Conservation (phyloP, 2,797 vertebrate genomes). For the Malurus leucopterus region DNA sequence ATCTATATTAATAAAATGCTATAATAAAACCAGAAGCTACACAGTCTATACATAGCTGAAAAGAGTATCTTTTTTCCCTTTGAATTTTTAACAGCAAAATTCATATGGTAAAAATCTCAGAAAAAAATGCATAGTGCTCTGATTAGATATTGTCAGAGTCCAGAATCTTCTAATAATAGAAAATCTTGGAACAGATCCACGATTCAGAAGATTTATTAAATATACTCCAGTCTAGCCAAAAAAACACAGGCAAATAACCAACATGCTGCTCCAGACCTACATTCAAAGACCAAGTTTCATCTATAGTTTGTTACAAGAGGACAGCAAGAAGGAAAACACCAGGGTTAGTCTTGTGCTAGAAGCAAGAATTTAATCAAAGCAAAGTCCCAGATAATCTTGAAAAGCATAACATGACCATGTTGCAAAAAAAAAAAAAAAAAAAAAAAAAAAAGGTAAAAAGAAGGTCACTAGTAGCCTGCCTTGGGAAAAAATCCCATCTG, state of each 20-base stretch:
- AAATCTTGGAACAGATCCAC: background rate
- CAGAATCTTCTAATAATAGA: background rate
- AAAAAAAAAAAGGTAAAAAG: conserved; percentile 10
- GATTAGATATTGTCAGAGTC: background rate
- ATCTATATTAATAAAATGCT: background rate
- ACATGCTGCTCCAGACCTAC: background rate
- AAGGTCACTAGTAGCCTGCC: background rate
- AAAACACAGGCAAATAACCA: background rate
- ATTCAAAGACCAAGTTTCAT: background rate
- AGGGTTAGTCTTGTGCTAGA: background rate
- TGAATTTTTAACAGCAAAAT: background rate
- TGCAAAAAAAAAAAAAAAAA: background rate
- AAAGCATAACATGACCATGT: background rate
- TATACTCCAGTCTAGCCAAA: background rate
- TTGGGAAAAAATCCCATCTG: conserved; percentile 21
- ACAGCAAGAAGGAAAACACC: background rate
- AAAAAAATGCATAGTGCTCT: background rate
- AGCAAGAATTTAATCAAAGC: background rate
- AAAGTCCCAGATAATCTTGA: conserved; percentile 11
- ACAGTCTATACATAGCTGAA: background rate
- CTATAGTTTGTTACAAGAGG: background rate
- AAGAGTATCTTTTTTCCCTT: background rate
- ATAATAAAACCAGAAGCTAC: background rate
- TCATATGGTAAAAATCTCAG: background rate
- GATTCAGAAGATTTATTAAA: background rate